These are phyloP conservation scores for Myotis pilosus DNA, from an alignment of 2,797 vertebrate genomes.

Conservation along the genomic window DNA sequence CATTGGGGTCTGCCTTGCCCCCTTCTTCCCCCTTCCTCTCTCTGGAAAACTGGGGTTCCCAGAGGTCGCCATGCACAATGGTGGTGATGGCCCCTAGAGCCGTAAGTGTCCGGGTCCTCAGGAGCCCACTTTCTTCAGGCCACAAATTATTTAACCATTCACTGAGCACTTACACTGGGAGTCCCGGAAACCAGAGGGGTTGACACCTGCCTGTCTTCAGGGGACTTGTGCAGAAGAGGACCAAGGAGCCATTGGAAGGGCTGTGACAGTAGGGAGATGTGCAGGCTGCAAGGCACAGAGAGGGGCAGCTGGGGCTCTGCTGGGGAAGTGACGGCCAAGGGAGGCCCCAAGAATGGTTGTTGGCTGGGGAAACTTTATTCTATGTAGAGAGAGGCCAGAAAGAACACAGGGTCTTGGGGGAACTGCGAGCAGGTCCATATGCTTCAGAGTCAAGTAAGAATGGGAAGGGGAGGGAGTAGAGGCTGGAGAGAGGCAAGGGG, in stretches of 20 bases:
- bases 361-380: neutral
- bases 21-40: neutral
- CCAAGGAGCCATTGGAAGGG: neutral
- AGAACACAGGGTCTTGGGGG: neutral
- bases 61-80: neutral
- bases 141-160: neutral
- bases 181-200: neutral
- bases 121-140: neutral
- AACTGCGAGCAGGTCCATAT: neutral
- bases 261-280: neutral
- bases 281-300: neutral
- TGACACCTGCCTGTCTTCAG: neutral
- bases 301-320: fast-evolving
- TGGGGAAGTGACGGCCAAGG: neutral
- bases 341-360: neutral
- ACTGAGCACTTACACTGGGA: neutral
- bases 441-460: neutral
- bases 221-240: neutral
- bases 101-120: neutral
- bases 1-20: neutral
- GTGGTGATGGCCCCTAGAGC: neutral
- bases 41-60: neutral
- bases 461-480: neutral
- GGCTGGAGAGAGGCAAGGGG: neutral
- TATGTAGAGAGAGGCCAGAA: neutral